Conservation (phyloP, 1,140 invertebrate genomes). For the Papilio dardanus region DNA sequence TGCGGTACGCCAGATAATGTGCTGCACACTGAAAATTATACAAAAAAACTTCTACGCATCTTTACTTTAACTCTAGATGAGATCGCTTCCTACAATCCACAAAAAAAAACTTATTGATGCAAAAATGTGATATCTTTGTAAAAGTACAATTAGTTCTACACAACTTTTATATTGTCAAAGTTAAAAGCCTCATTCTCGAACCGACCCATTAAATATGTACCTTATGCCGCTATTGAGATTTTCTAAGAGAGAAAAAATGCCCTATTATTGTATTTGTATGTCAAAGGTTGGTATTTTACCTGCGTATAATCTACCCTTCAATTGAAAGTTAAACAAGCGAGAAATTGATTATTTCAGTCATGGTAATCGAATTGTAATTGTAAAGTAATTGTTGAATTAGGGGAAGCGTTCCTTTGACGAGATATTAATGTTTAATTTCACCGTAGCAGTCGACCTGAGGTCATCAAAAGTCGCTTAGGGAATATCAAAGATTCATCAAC, state of each 20-base stretch:
- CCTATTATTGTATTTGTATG: too few species aligned
- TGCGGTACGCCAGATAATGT: background rate
- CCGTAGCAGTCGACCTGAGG: conserved; percentile 42
- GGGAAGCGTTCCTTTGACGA: conserved; percentile 13
- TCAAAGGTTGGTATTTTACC: background rate
- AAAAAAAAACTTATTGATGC: too few species aligned
- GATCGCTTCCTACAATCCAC: background rate
- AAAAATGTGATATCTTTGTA: too few species aligned
- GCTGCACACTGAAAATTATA: background rate
- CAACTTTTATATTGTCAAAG: too few species aligned
- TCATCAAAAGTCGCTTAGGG: conserved; percentile 75
- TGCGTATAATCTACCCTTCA: background rate
- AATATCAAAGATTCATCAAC: conserved; percentile 60
- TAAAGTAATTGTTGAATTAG: conserved; percentile 16
- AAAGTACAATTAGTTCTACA: too few species aligned
- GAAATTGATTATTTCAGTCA: conserved; percentile 7
- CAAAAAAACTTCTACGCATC: background rate
- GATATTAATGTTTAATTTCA: conserved; percentile 21
- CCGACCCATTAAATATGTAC: too few species aligned
- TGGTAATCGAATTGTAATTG: conserved; percentile 6
- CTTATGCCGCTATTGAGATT: too few species aligned
- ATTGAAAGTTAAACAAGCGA: conserved; percentile 1
- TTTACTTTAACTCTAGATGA: background rate
- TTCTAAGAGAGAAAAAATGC: background rate
- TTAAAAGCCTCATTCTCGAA: too few species aligned